These are phyloP conservation scores for Silurus aristotelis DNA, from an alignment of 2,797 vertebrate species.

Conservation along the genomic window DNA sequence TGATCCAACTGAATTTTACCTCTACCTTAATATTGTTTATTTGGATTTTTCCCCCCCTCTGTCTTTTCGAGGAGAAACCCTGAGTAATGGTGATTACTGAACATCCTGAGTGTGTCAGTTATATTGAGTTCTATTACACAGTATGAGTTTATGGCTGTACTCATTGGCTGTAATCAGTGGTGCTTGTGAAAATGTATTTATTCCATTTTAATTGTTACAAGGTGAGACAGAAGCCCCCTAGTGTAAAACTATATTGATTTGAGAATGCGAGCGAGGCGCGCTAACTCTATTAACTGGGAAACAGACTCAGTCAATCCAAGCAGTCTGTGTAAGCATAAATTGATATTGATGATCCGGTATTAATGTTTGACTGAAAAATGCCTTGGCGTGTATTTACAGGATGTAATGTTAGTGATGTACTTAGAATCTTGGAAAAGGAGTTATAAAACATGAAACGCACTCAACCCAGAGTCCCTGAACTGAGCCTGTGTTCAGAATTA, in stretches of 20 bases:
- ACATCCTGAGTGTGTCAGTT: neutral
- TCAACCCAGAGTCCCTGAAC: neutral
- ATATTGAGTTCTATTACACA: neutral
- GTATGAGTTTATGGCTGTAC: neutral
- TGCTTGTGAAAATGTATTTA: neutral
- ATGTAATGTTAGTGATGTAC: neutral
- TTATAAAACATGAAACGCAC: neutral
- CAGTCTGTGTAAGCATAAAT: neutral
- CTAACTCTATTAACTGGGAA: constrained; percentile 15
- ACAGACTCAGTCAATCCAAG: neutral
- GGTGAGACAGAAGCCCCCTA: neutral
- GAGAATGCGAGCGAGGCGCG: neutral
- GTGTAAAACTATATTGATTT: neutral
- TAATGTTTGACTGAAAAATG: neutral
- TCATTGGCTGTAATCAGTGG: neutral
- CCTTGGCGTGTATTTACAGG: neutral
- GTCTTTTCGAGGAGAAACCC: neutral
- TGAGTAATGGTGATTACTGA: neutral
- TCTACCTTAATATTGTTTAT: neutral
- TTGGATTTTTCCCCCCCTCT: neutral
- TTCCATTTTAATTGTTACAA: neutral
- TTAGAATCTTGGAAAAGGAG: neutral
- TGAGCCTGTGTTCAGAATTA: neutral
- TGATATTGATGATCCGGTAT: neutral
- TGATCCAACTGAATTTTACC: neutral